A percentile compares a stretch with the other conserved stretches of the same genome.
phyloP scores from a whole-genome alignment of 2,888 invertebrate genomes.

The Entomobrya proxima region DNA sequence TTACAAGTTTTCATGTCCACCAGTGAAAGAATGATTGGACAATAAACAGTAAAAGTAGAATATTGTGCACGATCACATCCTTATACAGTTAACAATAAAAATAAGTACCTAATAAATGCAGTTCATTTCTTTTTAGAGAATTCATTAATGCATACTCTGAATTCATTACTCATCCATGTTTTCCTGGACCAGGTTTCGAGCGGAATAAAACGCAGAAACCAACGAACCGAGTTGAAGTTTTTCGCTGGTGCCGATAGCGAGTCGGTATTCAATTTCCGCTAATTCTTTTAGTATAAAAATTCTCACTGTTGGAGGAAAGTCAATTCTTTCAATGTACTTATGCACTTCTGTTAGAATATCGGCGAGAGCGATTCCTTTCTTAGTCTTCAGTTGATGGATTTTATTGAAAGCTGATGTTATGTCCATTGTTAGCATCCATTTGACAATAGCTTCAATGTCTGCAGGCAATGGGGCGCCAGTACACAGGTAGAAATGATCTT shows the following conservation, averaged over 20 bases:
- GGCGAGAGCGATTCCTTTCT: slow-evolving; percentile 93
- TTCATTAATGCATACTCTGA: not conserved
- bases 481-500: slow-evolving; percentile 95
- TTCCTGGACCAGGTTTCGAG: slow-evolving; percentile 79
- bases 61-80: not conserved
- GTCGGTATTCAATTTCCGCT: slow-evolving; percentile 91
- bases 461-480: slow-evolving; percentile 95
- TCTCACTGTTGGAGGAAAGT: slow-evolving; percentile 88
- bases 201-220: slow-evolving; percentile 90
- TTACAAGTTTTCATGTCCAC: slow-evolving; percentile 45
- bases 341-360: slow-evolving; percentile 97
- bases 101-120: not conserved
- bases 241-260: slow-evolving; percentile 92
- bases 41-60: slow-evolving; percentile 46
- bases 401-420: slow-evolving; percentile 86
- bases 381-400: slow-evolving; percentile 86
- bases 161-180: slow-evolving; percentile 52
- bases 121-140: not conserved
- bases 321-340: slow-evolving; percentile 89
- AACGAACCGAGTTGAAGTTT: slow-evolving; percentile 92
- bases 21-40: slow-evolving; percentile 66
- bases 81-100: slow-evolving; percentile 9
- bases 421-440: slow-evolving; percentile 89
- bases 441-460: slow-evolving; percentile 92
- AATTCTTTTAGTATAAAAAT: slow-evolving; percentile 89